A percentile compares a stretch with the other conserved stretches of the same genome.
Conservation (phyloP, 2,797 vertebrate species). For the Melanotaenia maccullochi region DNA sequence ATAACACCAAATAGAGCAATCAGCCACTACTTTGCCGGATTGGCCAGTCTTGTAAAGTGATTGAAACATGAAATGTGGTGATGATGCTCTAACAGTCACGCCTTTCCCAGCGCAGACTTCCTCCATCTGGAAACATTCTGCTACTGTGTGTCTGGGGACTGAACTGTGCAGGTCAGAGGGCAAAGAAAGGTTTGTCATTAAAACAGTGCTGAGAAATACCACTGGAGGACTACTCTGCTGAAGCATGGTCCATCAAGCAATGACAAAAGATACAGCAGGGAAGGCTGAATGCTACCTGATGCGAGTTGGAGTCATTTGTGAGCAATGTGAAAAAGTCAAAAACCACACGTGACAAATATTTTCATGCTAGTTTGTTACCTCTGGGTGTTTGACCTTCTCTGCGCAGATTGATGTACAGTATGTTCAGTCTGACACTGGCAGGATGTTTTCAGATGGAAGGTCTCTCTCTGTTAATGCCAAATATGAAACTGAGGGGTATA, state of each 20-base stretch:
- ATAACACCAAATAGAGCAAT: slow-evolving; percentile 14
- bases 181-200: slow-evolving; percentile 78
- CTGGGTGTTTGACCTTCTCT: slow-evolving; percentile 11
- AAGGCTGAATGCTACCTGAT: slow-evolving; percentile 42
- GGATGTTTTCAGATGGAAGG: background rate
- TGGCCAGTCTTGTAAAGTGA: slow-evolving; percentile 27
- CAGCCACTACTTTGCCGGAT: slow-evolving; percentile 24
- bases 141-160: slow-evolving; percentile 74
- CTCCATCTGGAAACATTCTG: slow-evolving; percentile 82
- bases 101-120: slow-evolving; percentile 49
- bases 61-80: slow-evolving; percentile 37
- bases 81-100: slow-evolving; percentile 46
- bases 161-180: slow-evolving; percentile 73
- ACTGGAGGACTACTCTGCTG: slow-evolving; percentile 42
- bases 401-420: background rate
- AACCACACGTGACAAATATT: slow-evolving; percentile 3
- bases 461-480: background rate
- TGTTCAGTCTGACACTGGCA: slow-evolving; percentile 3
- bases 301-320: background rate
- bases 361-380: slow-evolving; percentile 9
- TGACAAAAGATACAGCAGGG: slow-evolving; percentile 38
- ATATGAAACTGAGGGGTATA: background rate
- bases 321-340: background rate
- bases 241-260: slow-evolving; percentile 38
- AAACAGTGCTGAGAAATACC: slow-evolving; percentile 72